A percentile compares a stretch with the other conserved stretches of the same genome.
Evolutionary conservation across 2,113 vertebrate species (phyloP).

Genomic region (Xiphophorus maculatus): DNA sequence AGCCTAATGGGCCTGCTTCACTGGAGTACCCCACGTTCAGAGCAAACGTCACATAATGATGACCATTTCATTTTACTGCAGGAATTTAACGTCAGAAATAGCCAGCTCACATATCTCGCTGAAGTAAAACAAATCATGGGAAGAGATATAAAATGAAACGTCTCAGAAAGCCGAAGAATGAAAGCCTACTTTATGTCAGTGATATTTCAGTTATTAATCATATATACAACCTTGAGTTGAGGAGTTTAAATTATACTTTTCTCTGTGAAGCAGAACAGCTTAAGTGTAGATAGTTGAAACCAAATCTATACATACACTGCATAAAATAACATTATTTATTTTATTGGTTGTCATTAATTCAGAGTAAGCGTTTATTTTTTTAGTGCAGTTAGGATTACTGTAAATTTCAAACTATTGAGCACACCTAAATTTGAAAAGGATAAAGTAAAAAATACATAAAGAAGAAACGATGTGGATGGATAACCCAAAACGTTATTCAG

Average conservation of each 20-base stretch:
- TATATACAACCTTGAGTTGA: conserved; percentile 38
- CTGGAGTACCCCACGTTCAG: conserved; percentile 61
- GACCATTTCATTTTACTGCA: conserved; percentile 69
- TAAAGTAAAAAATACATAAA: too few species aligned
- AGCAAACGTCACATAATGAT: conserved; percentile 63
- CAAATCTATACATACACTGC: too few species aligned
- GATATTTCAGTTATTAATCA: conserved; percentile 46
- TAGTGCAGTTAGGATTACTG: too few species aligned
- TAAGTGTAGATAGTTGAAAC: too few species aligned
- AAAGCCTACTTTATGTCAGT: conserved; percentile 36
- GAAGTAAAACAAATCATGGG: conserved; percentile 48
- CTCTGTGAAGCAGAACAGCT: background rate
- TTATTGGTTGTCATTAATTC: too few species aligned
- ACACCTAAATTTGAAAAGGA: too few species aligned
- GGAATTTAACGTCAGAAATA: conserved; percentile 71
- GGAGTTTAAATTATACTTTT: conserved; percentile 7
- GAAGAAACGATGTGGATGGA: too few species aligned
- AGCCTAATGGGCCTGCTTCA: conserved; percentile 41
- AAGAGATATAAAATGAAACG: conserved; percentile 51
- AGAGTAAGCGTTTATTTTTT: too few species aligned
- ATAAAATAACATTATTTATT: too few species aligned
- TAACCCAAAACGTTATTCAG: too few species aligned
- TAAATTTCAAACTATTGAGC: too few species aligned
- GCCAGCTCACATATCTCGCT: conserved; percentile 40
- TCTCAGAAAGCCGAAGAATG: conserved; percentile 48